Evolutionary conservation across 2,113 vertebrate genomes (phyloP), one percentile per base, ranked within the genome.

Genomic region (Micromys minutus): DNA sequence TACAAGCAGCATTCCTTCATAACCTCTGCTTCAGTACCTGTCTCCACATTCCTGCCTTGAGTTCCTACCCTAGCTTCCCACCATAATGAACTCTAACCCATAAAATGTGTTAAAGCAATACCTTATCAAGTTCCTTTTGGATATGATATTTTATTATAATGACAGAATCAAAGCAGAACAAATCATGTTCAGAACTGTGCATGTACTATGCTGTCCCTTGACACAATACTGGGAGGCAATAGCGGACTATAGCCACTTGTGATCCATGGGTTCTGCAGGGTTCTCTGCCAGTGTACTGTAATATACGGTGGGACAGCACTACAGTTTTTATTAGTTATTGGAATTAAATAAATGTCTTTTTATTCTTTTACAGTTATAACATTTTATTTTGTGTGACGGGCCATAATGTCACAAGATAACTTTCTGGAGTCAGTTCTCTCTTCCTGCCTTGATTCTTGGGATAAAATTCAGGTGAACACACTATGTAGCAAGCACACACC

Each of bases 201-300:
- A 24, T 52, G 50, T 52, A 5, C 50, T 67, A 39, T n/a, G 8
- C 36, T 39, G 13, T n/a, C 5, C 7, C 71, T 0, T 47, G 12
- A 42, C 15, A 42, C 15, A 13, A 7, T 26, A 1, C 8, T 22
- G 52, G 10, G 6, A 59, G 63, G 1, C 31, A 84, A 15, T 10
- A 22, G 21, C 12, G 21, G 0, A n/a, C 13, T 13, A 0, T 9
- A 22, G 4, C n/a, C 34, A 39, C 4, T 24, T 16, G 59, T 24
- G 24, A 75, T 0, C 21, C 24, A 1, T 7, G 12, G 12, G 59
- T 10, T 12, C 36, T 42, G 8, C 2, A 36, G 13, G n/a, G 4
- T 17, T 34, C 31, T 13, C 9, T 50, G 39, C 7, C 71, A 55
- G 31, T 1, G 22, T 22, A 2, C 17, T 34, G 1, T 12, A 39